These are phyloP conservation scores for Villa cingulata DNA, from an alignment of 2,888 invertebrate genomes.

Conservation along the genomic window DNA sequence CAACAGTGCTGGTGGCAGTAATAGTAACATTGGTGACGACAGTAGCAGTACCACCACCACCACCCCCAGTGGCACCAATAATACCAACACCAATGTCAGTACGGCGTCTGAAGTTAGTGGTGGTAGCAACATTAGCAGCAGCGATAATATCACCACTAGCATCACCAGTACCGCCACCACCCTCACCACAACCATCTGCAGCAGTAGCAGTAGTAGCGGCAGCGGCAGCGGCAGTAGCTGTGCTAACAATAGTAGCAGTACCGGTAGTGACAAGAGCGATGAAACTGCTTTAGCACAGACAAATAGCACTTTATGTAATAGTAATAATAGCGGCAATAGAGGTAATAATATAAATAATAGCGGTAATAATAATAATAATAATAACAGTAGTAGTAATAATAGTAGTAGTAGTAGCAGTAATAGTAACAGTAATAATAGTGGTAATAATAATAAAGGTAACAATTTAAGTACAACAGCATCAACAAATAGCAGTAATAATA, in stretches of 20 bases:
- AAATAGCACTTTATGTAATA: background rate
- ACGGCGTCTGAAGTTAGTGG: too few relatives aligned
- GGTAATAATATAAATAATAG: background rate
- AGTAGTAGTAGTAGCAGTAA: background rate
- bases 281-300: background rate
- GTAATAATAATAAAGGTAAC: conserved; percentile 3
- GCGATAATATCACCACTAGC: too few relatives aligned
- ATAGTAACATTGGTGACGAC: conserved; percentile 11
- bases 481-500: conserved; percentile 13
- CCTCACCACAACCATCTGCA: background rate
- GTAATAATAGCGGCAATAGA: background rate
- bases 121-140: too few relatives aligned
- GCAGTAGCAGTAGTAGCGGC: background rate
- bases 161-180: too few relatives aligned
- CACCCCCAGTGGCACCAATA: too few relatives aligned
- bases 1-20: conserved; percentile 16
- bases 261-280: background rate
- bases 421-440: background rate
- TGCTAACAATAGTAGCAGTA: conserved; percentile 1
- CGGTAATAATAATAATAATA: background rate
- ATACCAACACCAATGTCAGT: too few relatives aligned
- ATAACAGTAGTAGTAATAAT: background rate
- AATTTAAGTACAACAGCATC: conserved; percentile 12
- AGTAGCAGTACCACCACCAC: background rate
- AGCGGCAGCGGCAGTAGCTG: background rate